Percentiles rank a stretch among this genome's conserved stretches.
These are phyloP conservation scores for Grammomys dolichurus DNA, from an alignment of 2,113 vertebrate genomes.

Conservation along the genomic window DNA sequence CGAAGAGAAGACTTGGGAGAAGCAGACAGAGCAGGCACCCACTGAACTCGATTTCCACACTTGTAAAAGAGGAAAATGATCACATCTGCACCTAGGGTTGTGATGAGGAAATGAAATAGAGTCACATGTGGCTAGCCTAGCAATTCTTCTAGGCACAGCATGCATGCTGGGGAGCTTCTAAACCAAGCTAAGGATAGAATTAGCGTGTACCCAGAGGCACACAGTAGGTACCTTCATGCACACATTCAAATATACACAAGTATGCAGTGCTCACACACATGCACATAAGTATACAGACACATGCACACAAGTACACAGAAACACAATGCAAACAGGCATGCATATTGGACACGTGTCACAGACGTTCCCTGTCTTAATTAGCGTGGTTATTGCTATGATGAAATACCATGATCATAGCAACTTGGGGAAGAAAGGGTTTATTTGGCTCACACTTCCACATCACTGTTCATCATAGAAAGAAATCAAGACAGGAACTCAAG, in stretches of 20 bases:
- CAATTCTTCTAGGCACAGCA: no score
- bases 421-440: neutral
- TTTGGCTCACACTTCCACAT: neutral
- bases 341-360: fast-evolving
- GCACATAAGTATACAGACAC: no score
- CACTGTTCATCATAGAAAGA: neutral
- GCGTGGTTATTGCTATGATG: neutral
- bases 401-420: neutral
- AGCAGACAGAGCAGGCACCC: fast-evolving
- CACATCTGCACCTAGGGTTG: fast-evolving
- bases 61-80: fast-evolving
- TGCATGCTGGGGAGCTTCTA: neutral
- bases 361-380: neutral
- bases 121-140: fast-evolving
- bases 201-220: no score
- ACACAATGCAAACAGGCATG: neutral
- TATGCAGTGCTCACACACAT: fast-evolving
- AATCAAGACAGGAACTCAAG: neutral
- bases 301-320: neutral
- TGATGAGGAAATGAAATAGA: neutral
- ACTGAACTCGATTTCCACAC: neutral
- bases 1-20: neutral
- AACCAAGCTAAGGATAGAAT: neutral
- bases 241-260: neutral
- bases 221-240: fast-evolving